Conservation (phyloP, 2,113 vertebrate species). For the Sphaerodactylus townsendi region DNA sequence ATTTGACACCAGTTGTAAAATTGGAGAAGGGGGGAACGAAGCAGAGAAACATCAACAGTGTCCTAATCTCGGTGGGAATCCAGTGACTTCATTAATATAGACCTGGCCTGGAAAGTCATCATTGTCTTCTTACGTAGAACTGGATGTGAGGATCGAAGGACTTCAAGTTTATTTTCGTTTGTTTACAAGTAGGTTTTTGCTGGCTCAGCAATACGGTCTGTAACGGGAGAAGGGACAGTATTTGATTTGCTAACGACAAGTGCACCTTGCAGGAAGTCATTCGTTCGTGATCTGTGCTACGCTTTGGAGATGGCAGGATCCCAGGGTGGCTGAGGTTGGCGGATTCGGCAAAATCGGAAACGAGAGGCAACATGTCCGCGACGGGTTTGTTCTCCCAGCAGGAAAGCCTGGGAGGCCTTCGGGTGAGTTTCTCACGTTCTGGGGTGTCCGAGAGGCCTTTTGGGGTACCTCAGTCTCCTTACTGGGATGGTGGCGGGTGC, state of each 20-base stretch:
- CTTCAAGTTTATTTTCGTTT: not conserved
- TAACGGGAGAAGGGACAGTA: not conserved
- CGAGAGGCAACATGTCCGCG: not conserved
- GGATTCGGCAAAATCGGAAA: constrained; percentile 57
- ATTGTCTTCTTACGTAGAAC: not conserved
- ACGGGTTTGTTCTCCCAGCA: constrained; percentile 48
- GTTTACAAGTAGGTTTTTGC: not conserved
- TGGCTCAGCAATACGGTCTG: constrained; percentile 12
- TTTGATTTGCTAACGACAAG: not conserved
- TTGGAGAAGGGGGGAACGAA: not conserved
- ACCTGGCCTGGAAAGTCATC: constrained; percentile 17
- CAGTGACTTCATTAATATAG: constrained; percentile 22
- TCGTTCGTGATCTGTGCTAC: not conserved
- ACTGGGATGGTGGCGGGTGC: constrained; percentile 55
- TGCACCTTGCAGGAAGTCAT: constrained; percentile 25
- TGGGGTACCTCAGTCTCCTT: constrained; percentile 46
- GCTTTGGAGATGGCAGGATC: constrained; percentile 31
- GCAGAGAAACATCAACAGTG: not conserved
- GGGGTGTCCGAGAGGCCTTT: constrained; percentile 53
- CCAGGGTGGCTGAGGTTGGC: constrained; percentile 22
- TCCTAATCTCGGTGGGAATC: constrained; percentile 20
- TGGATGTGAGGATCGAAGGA: not conserved
- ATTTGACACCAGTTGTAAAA: not conserved
- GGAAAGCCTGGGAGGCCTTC: constrained; percentile 52
- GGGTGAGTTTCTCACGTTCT: constrained; percentile 59